Evolutionary conservation across 2,113 vertebrate species (phyloP).

Genomic region (Xiphias gladius): DNA sequence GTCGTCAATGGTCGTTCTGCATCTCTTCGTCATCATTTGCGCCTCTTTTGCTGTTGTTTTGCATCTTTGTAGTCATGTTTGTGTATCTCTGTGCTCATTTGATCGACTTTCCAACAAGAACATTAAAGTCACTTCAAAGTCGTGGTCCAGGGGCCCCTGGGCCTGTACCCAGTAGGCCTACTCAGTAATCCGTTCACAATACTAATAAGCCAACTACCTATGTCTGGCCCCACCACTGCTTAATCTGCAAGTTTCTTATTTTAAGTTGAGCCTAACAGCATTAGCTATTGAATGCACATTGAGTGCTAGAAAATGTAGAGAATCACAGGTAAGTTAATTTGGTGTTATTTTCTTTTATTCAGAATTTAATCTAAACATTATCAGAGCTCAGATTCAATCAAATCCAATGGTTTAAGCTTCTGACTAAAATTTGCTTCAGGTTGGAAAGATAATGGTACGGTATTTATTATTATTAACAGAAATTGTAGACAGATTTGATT

Average conservation of each 20-base stretch:
- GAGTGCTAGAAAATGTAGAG: neutral
- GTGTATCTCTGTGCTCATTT: neutral
- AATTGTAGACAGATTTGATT: neutral
- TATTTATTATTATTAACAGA: neutral
- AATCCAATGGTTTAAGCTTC: neutral
- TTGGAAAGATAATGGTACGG: neutral
- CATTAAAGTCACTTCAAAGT: too few relatives aligned
- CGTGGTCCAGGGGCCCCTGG: too few relatives aligned
- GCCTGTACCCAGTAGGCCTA: neutral
- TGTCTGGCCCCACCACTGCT: neutral
- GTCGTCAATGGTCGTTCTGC: too few relatives aligned
- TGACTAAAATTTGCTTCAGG: neutral
- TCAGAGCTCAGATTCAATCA: conserved; percentile 1
- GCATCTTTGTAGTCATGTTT: too few relatives aligned
- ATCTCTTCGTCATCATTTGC: too few relatives aligned
- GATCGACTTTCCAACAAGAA: neutral
- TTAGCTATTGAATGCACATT: neutral
- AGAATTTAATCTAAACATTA: conserved; percentile 6
- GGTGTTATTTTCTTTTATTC: conserved; percentile 22
- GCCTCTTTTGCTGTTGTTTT: too few relatives aligned
- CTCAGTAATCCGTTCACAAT: neutral
- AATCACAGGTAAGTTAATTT: neutral
- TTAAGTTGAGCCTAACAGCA: neutral
- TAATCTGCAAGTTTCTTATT: too few relatives aligned
- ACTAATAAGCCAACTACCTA: neutral